phyloP scores from a whole-genome alignment of 2,797 vertebrate genomes.

The Hemitrygon akajei region DNA sequence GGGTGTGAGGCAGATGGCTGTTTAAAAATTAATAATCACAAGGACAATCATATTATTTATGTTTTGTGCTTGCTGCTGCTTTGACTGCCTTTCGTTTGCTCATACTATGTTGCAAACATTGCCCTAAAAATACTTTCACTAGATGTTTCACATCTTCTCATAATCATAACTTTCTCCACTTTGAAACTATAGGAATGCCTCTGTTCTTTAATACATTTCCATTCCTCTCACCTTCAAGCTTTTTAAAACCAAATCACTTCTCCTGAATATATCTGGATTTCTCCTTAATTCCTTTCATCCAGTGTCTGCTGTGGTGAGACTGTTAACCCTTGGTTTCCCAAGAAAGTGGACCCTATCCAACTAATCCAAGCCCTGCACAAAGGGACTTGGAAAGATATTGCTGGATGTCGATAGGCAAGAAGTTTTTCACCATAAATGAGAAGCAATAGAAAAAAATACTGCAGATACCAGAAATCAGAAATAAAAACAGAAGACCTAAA shows the following conservation, averaged over 20 bases:
- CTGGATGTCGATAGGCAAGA: neutral
- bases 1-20: no score
- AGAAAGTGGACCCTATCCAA: neutral
- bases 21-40: neutral
- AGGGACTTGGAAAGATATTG: neutral
- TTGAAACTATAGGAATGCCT: neutral
- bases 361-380: neutral
- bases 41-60: conserved; percentile 10
- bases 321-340: neutral
- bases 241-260: neutral
- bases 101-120: neutral
- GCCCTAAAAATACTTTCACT: neutral
- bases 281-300: neutral
- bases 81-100: neutral
- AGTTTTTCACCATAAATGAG: neutral
- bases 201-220: neutral
- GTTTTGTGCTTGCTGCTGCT: neutral
- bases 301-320: neutral
- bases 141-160: neutral
- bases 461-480: no score
- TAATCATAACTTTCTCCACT: neutral
- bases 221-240: neutral
- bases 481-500: no score
- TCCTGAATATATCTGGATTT: neutral
- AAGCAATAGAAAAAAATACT: no score